Base-by-base conservation (phyloP, 2,797 vertebrate genomes). In the Acanthiza pusilla region DNA sequence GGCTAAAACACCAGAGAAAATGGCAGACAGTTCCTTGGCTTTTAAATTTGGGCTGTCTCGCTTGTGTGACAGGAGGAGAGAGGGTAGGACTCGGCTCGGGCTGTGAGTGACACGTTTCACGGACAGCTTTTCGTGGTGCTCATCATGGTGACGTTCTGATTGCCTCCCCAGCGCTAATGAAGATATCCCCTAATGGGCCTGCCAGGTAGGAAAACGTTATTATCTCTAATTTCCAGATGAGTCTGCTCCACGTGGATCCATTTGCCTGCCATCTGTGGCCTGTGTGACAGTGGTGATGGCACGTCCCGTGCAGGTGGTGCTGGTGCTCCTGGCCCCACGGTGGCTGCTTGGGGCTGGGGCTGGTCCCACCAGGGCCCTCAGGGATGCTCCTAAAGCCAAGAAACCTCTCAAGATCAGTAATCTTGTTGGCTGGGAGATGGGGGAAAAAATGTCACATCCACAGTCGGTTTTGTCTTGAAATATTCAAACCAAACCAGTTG, bases 1-100 rank as follows among this genome's bases (percentile, higher is more conserved):
- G 94, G 94, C 85, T 94, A 91, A 85, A 93, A 76, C 77, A 91
- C 54, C 50, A 87, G 78, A 42, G 87, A 95, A 90, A 91, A 96
- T 93, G 95, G 91, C 94, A 96, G 92, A 55, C 91, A 86, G 79
- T 12, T 90, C 89, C 67, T 87, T 96, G 94, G 91, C 91, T 90
- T 91, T 94, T 85, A 65, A 29, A 76, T 91, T 16, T 60, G 68
- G 85, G 71, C 63, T 94, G 85, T 84, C 76, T 93, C 45, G 1
- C 60, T 89, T 60, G 48, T 11, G 32, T 77, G 91, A 88, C 66
- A 89, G 87, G 79, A 88, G 78, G 51, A 61, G 76, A 82, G 20
- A 89, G 78, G 87, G 72, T 27, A 87, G 89, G 66, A 8, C 91
- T 91, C 36, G 0, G 45, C 61, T 84, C 10, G 26, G 82, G 76